Base-by-base conservation (phyloP, 1,140 invertebrate genomes). In the Drosophila aff. region DNA sequence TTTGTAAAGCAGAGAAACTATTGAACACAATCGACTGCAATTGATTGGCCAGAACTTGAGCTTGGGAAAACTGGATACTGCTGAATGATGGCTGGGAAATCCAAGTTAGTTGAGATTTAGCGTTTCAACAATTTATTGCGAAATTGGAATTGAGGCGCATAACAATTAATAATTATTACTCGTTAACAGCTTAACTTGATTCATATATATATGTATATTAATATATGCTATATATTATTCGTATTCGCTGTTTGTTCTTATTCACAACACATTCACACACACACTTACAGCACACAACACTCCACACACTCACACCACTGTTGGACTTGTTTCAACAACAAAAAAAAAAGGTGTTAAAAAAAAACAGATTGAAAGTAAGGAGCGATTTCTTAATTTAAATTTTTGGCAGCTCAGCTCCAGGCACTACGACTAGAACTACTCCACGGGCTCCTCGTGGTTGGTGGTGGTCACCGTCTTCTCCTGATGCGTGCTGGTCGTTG, bases 141-240 rank as follows among this genome's bases (percentile, higher is more conserved):
- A 72, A 69, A 72, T 72, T 41, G 68, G 21, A 41, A 71, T 58
- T 49, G 21, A 21, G 43, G 38, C 50, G 36, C 43, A 72, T 72
- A 76, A 76, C 60, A 76, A 75, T 65, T 65, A 58, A 47, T 63
- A 64, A 76, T 76, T 76, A 76, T 76, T 76, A 76, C 61, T 76
- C 53, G 53, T 66, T 52, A 65, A 76, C 74, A 62, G 49, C 75
- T 78, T 78, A 69, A 61, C 75, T 78, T 57, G 57, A 57, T 77
- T 78, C 50, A 57, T 74, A 47, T 67, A 43, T 44, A 43, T 49
- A 49, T 23, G 23, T 16, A 26, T 28, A 50, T n/a, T 50, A 8
- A 5, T 31, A 58, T 40, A n/a, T 38, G 38, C 15, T 57, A 53
- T 23, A 57, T 57, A 57, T 57, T 57, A 57, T 57, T 57, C 55